phyloP scores from a whole-genome alignment of 1,140 invertebrate genomes.

The Hydropsyche tenuis region DNA sequence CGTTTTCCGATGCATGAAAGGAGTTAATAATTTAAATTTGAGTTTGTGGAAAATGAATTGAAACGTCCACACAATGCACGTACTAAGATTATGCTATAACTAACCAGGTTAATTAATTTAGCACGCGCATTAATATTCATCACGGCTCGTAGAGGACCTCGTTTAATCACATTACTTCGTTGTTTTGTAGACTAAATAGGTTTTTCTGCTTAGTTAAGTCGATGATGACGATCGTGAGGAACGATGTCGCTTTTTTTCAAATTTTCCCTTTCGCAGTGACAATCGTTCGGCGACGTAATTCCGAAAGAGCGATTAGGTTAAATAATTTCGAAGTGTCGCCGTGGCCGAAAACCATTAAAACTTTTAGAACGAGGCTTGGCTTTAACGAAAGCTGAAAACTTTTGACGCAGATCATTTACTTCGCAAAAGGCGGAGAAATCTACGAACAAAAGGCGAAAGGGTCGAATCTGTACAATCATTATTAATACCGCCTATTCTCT shows the following conservation, averaged over 20 bases:
- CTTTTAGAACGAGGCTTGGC: neutral
- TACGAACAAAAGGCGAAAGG: neutral
- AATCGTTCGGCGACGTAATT: no score
- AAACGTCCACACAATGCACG: slow-evolving; percentile 6
- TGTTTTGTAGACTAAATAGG: neutral
- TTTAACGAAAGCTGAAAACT: slow-evolving; percentile 31
- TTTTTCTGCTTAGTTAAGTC: no score
- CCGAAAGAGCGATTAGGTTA: no score
- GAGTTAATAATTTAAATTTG: neutral
- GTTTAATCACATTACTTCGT: slow-evolving; percentile 18
- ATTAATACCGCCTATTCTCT: neutral
- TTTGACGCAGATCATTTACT: slow-evolving; percentile 36
- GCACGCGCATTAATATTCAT: slow-evolving; percentile 14
- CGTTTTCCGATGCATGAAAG: neutral
- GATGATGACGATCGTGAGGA: no score
- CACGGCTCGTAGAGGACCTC: neutral
- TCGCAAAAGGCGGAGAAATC: neutral
- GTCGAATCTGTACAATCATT: neutral
- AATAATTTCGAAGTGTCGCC: slow-evolving; percentile 4
- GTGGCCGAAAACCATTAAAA: slow-evolving; percentile 36
- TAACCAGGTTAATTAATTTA: slow-evolving; percentile 19
- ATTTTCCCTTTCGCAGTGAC: no score
- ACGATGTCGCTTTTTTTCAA: no score
- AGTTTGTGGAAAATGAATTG: neutral
- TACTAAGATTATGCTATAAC: neutral